These are phyloP conservation scores for Diplodus puntazzo DNA, from an alignment of 2,797 vertebrate genomes.

Conservation along the genomic window DNA sequence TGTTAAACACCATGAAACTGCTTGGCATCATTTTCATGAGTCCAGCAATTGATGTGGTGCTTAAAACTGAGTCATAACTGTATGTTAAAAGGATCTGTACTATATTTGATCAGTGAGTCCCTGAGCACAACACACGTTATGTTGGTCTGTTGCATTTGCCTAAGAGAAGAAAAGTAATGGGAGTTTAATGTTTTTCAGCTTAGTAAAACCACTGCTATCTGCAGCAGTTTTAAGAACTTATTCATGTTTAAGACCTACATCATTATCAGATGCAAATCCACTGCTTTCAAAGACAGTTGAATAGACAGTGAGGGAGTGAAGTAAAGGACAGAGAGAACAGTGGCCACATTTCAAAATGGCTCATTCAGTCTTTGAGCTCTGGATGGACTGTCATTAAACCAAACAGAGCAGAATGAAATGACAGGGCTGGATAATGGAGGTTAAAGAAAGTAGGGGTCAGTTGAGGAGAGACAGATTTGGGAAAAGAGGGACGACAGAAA, in stretches of 20 bases:
- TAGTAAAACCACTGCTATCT: neutral
- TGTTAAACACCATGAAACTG: neutral
- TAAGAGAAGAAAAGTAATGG: neutral
- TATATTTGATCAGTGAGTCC: neutral
- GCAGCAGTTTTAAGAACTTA: neutral
- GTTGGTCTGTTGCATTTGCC: neutral
- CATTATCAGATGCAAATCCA: slow-evolving; percentile 8
- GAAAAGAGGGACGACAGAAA: slow-evolving; percentile 26
- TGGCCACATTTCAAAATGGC: slow-evolving; percentile 26
- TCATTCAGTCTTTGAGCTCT: slow-evolving; percentile 24
- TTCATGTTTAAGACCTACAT: slow-evolving; percentile 1
- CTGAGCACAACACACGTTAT: neutral
- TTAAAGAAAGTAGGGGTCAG: slow-evolving; percentile 27
- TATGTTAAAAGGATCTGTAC: neutral
- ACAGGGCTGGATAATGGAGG: slow-evolving; percentile 39
- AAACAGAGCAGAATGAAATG: slow-evolving; percentile 60
- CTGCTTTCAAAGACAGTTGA: slow-evolving; percentile 22
- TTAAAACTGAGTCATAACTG: neutral
- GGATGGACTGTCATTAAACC: slow-evolving; percentile 23
- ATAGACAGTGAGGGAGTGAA: slow-evolving; percentile 6
- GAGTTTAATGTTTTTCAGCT: neutral
- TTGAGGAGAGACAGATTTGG: slow-evolving; percentile 15
- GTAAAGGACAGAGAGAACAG: slow-evolving; percentile 21
- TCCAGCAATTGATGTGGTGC: neutral
- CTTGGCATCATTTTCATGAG: neutral